Evolutionary conservation across 2,888 invertebrate genomes (phyloP).

Genomic region (Scaptomyza tumidula): DNA sequence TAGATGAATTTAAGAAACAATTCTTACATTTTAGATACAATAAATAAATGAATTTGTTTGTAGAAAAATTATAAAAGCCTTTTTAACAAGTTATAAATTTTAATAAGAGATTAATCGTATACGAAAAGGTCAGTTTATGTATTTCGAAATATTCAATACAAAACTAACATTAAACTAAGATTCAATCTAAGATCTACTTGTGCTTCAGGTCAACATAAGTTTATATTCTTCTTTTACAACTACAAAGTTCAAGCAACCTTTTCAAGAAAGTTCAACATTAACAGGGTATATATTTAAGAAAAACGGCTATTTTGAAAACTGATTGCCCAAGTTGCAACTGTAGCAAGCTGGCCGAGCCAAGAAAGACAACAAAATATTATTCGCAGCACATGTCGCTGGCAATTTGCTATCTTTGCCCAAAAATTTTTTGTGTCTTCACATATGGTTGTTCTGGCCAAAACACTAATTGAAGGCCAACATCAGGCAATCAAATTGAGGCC

Average conservation of each 20-base stretch:
- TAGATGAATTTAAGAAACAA: too few species aligned
- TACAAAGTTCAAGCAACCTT: neutral
- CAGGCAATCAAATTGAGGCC: conserved; percentile 32
- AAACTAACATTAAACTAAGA: too few species aligned
- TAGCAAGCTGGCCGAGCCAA: conserved; percentile 11
- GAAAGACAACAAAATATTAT: neutral
- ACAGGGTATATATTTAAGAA: conserved; percentile 34
- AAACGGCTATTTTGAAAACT: conserved; percentile 31
- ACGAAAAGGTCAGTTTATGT: too few species aligned
- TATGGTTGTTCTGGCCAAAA: conserved; percentile 46
- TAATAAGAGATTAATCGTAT: too few species aligned
- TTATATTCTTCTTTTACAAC: too few species aligned
- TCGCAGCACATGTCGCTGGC: conserved; percentile 67
- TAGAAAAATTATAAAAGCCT: too few species aligned
- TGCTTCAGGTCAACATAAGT: too few species aligned
- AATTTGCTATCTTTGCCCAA: conserved; percentile 49
- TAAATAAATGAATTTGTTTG: too few species aligned
- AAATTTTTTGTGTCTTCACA: conserved; percentile 55
- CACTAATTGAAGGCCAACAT: conserved; percentile 70
- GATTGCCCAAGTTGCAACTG: conserved; percentile 59
- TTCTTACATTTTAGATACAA: too few species aligned
- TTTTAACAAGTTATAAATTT: too few species aligned
- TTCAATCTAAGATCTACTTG: too few species aligned
- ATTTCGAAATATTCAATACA: too few species aligned
- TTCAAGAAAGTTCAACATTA: accelerated